These are phyloP conservation scores for Apis cerana DNA, from an alignment of 1,140 invertebrate species.

Conservation along the genomic window DNA sequence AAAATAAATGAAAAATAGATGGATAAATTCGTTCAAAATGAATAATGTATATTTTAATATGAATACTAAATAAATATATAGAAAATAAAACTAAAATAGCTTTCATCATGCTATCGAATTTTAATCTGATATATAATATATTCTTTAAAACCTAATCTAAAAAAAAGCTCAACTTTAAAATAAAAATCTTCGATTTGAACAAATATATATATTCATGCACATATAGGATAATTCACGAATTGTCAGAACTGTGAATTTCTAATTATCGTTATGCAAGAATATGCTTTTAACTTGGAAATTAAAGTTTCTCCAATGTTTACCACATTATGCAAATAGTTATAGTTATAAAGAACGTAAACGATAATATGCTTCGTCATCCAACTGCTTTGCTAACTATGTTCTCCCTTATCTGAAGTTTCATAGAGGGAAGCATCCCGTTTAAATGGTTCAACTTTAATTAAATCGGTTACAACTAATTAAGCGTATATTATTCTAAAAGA, in stretches of 20 bases:
- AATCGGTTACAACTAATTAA: constrained; percentile 39
- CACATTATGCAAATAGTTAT: constrained; percentile 6
- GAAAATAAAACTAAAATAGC: too few relatives aligned
- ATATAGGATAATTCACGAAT: background rate
- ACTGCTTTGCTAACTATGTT: background rate
- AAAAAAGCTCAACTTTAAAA: too few relatives aligned
- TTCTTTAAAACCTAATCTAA: background rate
- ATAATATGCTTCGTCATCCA: constrained; percentile 1
- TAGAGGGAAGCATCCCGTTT: background rate
- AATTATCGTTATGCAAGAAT: background rate
- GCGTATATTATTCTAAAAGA: constrained; percentile 31
- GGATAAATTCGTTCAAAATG: too few relatives aligned
- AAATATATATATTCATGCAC: background rate
- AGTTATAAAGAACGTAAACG: background rate
- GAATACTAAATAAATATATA: too few relatives aligned
- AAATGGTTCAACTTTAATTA: constrained; percentile 51
- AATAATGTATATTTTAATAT: too few relatives aligned
- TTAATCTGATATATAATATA: background rate
- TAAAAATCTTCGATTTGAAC: too few relatives aligned
- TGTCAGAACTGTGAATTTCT: background rate
- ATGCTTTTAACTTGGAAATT: background rate
- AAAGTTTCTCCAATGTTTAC: background rate
- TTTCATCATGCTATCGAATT: too few relatives aligned
- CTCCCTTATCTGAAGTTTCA: constrained; percentile 2
- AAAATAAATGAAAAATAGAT: too few relatives aligned